phyloP scores from a whole-genome alignment of 2,797 vertebrate species.

The Acanthopagrus latus region DNA sequence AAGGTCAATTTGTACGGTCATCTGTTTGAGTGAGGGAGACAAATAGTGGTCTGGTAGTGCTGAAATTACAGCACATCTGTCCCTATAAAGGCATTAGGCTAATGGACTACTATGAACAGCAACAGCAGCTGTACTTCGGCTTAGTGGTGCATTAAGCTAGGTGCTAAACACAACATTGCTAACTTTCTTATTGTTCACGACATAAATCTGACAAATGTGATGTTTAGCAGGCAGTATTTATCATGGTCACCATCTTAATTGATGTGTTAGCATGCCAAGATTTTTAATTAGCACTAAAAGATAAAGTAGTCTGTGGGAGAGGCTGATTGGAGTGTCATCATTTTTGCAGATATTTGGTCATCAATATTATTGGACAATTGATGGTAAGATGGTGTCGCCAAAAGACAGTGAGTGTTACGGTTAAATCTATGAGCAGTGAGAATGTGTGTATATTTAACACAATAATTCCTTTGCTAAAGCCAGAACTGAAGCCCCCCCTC shows the following conservation, averaged over 20 bases:
- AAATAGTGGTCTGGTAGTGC: background rate
- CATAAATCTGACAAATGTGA: too few relatives aligned
- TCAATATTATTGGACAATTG: background rate
- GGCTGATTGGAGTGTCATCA: background rate
- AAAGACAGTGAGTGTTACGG: too few relatives aligned
- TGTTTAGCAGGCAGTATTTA: background rate
- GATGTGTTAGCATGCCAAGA: background rate
- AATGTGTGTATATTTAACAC: too few relatives aligned
- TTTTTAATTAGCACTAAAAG: background rate
- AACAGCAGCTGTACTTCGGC: background rate
- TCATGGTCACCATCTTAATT: background rate
- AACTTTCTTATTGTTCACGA: too few relatives aligned
- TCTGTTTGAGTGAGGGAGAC: background rate
- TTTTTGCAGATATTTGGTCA: background rate
- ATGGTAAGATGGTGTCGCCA: background rate
- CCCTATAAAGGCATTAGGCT: background rate
- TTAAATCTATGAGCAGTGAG: too few relatives aligned
- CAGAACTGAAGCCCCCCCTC: too few relatives aligned
- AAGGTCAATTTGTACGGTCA: background rate
- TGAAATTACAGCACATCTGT: background rate
- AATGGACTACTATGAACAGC: background rate
- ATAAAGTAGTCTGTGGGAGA: background rate
- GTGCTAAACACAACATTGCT: background rate
- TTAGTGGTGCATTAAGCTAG: background rate
- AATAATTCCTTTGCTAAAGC: too few relatives aligned